A percentile compares a stretch with the other conserved stretches of the same genome.
phyloP scores from a whole-genome alignment of 2,113 vertebrate species.

The Butastur rufipennis region DNA sequence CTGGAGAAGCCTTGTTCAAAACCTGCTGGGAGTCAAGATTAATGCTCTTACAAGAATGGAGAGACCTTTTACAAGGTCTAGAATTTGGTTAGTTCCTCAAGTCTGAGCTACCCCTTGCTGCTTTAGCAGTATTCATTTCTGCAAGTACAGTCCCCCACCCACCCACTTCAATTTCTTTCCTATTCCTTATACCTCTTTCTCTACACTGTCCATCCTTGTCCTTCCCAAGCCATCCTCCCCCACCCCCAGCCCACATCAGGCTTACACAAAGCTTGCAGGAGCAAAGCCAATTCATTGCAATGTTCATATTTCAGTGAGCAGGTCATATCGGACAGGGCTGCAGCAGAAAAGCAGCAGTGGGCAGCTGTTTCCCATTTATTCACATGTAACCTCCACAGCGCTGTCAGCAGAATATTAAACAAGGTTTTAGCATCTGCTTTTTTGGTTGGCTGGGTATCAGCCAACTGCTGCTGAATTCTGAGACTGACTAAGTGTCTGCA shows the following conservation, averaged over 20 bases:
- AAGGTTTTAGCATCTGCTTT: slow-evolving; percentile 22
- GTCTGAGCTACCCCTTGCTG: background rate
- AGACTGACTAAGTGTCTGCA: background rate
- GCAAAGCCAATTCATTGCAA: background rate
- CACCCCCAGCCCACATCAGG: background rate
- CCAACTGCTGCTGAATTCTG: slow-evolving; percentile 5
- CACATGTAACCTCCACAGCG: background rate
- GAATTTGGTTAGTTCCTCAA: background rate
- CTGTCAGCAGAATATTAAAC: slow-evolving; percentile 42
- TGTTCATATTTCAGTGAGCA: background rate
- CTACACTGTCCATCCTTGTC: background rate
- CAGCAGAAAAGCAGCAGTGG: background rate
- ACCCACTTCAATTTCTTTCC: background rate
- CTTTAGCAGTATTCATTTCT: background rate
- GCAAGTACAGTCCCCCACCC: background rate
- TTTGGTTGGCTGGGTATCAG: background rate
- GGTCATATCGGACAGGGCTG: background rate
- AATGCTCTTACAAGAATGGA: background rate
- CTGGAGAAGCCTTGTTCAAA: background rate
- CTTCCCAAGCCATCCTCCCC: background rate
- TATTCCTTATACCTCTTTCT: background rate
- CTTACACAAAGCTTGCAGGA: background rate
- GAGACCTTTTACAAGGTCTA: background rate
- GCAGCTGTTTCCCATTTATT: slow-evolving; percentile 33
- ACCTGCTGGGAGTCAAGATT: background rate